A percentile compares a stretch with the other conserved stretches of the same genome.
These are phyloP conservation scores for Nephila pilipes DNA, from an alignment of 1,140 invertebrate genomes.

Conservation along the genomic window DNA sequence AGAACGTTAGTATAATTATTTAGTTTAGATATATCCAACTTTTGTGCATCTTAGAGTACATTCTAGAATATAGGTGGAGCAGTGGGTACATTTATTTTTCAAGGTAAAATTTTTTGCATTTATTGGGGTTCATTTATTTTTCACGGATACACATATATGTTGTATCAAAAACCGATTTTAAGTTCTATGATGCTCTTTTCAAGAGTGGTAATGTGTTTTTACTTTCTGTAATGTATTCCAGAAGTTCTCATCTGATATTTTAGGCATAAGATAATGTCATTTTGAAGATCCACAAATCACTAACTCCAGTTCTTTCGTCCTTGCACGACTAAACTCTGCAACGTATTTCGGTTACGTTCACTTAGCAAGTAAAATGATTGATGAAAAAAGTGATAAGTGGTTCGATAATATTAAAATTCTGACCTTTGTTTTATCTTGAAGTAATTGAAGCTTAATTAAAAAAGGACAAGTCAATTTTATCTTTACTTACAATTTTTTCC, in stretches of 20 bases:
- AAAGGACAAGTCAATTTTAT: constrained; percentile 24
- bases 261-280: neutral
- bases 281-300: neutral
- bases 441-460: neutral
- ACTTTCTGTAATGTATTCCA: neutral
- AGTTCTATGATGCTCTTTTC: neutral
- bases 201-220: neutral
- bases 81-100: no score
- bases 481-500: neutral
- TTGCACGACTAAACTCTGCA: constrained; percentile 43
- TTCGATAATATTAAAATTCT: constrained; percentile 21
- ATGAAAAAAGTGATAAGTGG: neutral
- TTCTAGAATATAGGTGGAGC: no score
- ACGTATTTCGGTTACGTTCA: constrained; percentile 24
- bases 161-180: constrained; percentile 13
- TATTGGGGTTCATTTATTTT: no score
- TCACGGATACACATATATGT: neutral
- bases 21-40: no score
- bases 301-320: neutral
- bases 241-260: no score
- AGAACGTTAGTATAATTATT: no score
- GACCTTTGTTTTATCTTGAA: constrained; percentile 42
- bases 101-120: no score
- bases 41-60: no score
- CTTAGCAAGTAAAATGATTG: no score